Base-by-base conservation (phyloP, 2,797 vertebrate genomes). In the Picus viridis region DNA sequence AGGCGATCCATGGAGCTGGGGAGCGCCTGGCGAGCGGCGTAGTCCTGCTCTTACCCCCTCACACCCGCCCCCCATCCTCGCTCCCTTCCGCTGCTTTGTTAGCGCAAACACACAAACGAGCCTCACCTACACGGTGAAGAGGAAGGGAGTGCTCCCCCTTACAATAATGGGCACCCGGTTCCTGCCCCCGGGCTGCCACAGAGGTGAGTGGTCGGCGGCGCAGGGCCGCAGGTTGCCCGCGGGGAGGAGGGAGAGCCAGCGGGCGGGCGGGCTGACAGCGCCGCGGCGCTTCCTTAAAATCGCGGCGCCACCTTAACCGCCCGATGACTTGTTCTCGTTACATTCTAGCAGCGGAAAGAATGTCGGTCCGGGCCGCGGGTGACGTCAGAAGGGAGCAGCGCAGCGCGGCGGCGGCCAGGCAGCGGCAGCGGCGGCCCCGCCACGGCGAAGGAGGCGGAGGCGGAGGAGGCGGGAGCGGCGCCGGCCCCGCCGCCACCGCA, bases 311-410 rank as follows among this genome's bases (percentile, higher is more conserved):
- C 97, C 97, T 97, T 95, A 95, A 97, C 86, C 79, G 94, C 95
- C 96, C 98, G 97, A 97, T 93, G 95, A 91, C 97, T 98, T 96
- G 58, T 43, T 98, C 98, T 98, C 98, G 98, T 99, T 99, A 98
- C 98, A 98, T 98, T 98, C 98, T 98, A 99, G 99, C 98, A 99
- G 99, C 98, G 98, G 98, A 99, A 99, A 99, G 99, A 99, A 99
- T 99, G 99, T 99, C 99, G 98, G 99, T 99, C 98, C 99, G 98
- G 98, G 98, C 99, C 98, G 99, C 98, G 97, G 98, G 98, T 99
- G 99, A 99, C 99, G 99, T 99, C 98, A 99, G 99, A 97, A 99
- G 98, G 98, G 98, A 99, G 98, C 98, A 98, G 98, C 98, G 99
- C 98, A 98, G 98, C 98, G 98, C 98, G 98, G 95, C 95, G 81